Base-by-base conservation (phyloP, 2,113 vertebrate species). In the Craseonycteris thonglongyai region DNA sequence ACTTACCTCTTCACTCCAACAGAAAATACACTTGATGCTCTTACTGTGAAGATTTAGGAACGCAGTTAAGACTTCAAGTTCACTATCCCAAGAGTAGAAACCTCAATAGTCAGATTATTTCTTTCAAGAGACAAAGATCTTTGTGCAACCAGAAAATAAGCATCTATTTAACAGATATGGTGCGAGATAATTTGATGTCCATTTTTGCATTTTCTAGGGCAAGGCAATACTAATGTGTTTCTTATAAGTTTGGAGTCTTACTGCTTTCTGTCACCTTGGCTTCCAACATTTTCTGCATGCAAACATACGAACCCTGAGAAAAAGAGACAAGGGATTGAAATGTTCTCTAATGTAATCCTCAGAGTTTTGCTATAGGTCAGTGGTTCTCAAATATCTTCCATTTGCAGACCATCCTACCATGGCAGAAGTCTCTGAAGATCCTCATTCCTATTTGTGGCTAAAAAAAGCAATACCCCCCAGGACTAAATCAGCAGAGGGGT, bases 381-480 rank as follows among this genome's bases (percentile, higher is more conserved):
- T 89, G 91, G 89, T 89, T 95, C 86, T 92, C 95, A 97, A 90
- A 93, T 76, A 93, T 69, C 95, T 94, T 87, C 75, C 38, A 72
- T 96, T 93, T 96, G 63, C 89, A 42, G 89, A 95, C 54, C 74
- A 78, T 66, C 4, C n/a, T 76, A 79, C 91, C 72, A 56, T 56
- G 71, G 65, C 86, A 68, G 51, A 95, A 45, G n/a, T 45, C 33
- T 65, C 61, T 45, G 22, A 74, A 94, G 68, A 63, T 35, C 82
- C 89, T 96, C 58, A 74, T 69, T 51, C 63, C 12, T 51, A 24
- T 95, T 71, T 69, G 51, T n/a, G 51, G 28, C 61, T 92, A 12
- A 93, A 79, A 79, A 95, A 91, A 72, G 30, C 92, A 94, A 95
- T 35, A 33, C 3, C 42, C 90, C 42, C 0, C 38, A 5, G 45